Evolutionary conservation across 2,888 invertebrate species (phyloP), one percentile per base, ranked within the genome.

Genomic region (Tetranychus truncatus): DNA sequence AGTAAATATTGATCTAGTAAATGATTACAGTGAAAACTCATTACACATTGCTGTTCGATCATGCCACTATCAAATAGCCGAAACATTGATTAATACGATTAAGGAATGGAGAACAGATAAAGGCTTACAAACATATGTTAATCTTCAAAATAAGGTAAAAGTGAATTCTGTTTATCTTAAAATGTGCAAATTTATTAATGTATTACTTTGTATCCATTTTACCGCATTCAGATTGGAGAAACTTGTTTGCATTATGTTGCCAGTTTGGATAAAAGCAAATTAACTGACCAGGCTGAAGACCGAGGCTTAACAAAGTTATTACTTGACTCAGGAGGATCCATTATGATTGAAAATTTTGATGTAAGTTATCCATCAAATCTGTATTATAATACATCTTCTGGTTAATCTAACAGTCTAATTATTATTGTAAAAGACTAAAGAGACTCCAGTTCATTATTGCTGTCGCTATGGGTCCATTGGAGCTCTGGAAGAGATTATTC

Each of bases 391-490:
- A 34, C 4, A 34, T 3, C 34, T 34, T 34, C 34, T 34, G 3
- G 34, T 4, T 34, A 5, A 34, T 34, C 24, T 34, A 34, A 34
- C 34, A 34, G 34, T 34, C 34, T 34, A 34, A 44, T 71, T n/a
- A 24, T 21, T 21, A 67, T 15, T 45, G 45, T 44, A 21, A 6
- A 24, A 89, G 83, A 89, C 89, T 20, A 88, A 89, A 79, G 97
- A 99, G 84, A 94, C 96, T 0, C 92, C 94, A 0, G 91, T 99
- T 81, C 99, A 99, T 82, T 91, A 93, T 81, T 92, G 94, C 80
- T 94, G 97, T 1, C 86, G 91, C 21, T 91, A 93, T 6, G 99
- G 99, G 20, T 96, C 95, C 83, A 95, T 95, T 81, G 94, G 95
- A 80, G 90, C 97, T 7, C 86, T 99, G 80, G 87, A 89, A 80